Conservation (phyloP, 2,797 vertebrate species). For the Intellagama lesueurii region DNA sequence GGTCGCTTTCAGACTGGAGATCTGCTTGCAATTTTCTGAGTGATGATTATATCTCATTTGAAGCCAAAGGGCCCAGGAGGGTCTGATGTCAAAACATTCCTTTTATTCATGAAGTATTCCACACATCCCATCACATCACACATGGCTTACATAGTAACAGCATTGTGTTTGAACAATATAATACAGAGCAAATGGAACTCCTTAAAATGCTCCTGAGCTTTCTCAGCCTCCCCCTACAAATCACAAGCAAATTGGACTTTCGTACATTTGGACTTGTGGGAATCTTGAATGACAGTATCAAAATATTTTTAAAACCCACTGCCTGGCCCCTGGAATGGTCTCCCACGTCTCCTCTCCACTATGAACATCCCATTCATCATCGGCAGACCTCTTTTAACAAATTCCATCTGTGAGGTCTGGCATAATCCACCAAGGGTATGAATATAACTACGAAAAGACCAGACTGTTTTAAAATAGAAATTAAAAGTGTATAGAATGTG, state of each 20-base stretch:
- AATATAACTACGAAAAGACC: background rate
- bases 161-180: constrained; percentile 48
- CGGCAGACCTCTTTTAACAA: background rate
- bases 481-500: background rate
- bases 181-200: constrained; percentile 21
- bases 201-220: constrained; percentile 7
- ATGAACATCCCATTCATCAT: background rate
- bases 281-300: constrained; percentile 12
- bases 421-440: background rate
- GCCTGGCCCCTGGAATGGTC: constrained; percentile 36
- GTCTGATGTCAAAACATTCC: constrained; percentile 19
- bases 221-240: constrained; percentile 24
- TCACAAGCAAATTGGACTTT: constrained; percentile 39
- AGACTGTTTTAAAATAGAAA: background rate
- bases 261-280: constrained; percentile 15
- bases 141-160: constrained; percentile 16
- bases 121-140: background rate
- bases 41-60: constrained; percentile 42
- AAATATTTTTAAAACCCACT: constrained; percentile 37
- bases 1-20: constrained; percentile 20
- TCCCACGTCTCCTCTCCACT: background rate
- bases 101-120: background rate
- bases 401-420: constrained; percentile 15
- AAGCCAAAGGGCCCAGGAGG: constrained; percentile 27
- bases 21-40: constrained; percentile 35